A percentile compares a stretch with the other conserved stretches of the same genome.
phyloP scores from a whole-genome alignment of 2,797 vertebrate species.

The Leucoraja ocellata region DNA sequence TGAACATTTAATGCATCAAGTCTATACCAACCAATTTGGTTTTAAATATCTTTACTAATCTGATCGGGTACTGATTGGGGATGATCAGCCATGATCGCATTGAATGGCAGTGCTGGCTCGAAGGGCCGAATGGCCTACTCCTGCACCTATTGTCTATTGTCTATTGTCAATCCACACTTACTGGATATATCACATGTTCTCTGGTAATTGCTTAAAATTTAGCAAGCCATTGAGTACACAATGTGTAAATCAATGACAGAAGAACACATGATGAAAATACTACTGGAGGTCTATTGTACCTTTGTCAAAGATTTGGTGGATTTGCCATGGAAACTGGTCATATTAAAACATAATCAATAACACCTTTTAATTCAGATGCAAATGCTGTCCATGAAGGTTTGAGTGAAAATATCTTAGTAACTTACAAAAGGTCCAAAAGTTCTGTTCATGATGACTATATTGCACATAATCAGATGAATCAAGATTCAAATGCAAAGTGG shows the following conservation, averaged over 20 bases:
- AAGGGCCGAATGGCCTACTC: too few relatives aligned
- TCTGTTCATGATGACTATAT: not conserved
- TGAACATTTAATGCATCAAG: too few relatives aligned
- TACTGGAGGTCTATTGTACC: not conserved
- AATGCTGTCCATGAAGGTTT: too few relatives aligned
- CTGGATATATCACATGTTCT: not conserved
- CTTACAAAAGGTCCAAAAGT: too few relatives aligned
- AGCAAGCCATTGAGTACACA: not conserved
- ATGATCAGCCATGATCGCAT: too few relatives aligned
- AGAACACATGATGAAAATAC: not conserved
- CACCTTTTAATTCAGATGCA: not conserved
- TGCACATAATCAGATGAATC: not conserved
- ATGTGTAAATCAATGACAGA: not conserved
- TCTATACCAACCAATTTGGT: not conserved
- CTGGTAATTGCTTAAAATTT: not conserved
- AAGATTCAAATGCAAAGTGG: not conserved
- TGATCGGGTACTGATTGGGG: too few relatives aligned
- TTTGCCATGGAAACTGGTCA: not conserved
- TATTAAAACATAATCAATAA: not conserved
- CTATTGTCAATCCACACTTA: not conserved
- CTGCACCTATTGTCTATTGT: too few relatives aligned
- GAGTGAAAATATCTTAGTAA: too few relatives aligned
- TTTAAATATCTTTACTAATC: not conserved
- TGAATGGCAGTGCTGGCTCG: too few relatives aligned
- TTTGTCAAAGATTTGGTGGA: not conserved